Percentiles rank a stretch among this genome's conserved stretches.
Conservation (phyloP, 2,888 invertebrate genomes). For the Drosophila paramelanica region DNA sequence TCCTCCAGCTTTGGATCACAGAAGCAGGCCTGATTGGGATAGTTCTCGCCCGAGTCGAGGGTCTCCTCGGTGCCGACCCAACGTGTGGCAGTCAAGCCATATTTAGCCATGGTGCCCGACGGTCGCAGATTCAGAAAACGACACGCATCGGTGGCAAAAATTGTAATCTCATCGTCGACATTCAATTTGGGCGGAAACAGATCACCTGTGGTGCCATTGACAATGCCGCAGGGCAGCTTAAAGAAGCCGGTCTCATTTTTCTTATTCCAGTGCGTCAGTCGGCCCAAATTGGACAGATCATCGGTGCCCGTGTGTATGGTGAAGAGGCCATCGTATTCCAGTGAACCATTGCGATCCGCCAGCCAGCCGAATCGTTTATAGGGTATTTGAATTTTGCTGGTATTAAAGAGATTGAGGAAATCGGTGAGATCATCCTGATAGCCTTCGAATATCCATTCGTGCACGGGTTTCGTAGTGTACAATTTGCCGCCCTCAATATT, state of each 20-base stretch:
- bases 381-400: conserved; percentile 86
- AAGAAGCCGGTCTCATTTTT: conserved; percentile 87
- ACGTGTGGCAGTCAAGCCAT: conserved; percentile 77
- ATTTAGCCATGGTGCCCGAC: conserved; percentile 50
- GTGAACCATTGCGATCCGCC: conserved; percentile 90
- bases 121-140: conserved; percentile 87
- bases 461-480: conserved; percentile 88
- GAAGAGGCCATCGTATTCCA: conserved; percentile 91
- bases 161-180: conserved; percentile 86
- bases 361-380: conserved; percentile 95
- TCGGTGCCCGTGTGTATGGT: conserved; percentile 90
- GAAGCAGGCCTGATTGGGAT: conserved; percentile 89
- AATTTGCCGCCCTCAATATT: conserved; percentile 85
- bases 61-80: conserved; percentile 87
- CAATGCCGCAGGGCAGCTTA: conserved; percentile 87
- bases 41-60: conserved; percentile 90
- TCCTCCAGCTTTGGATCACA: conserved; percentile 86
- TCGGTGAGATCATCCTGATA: conserved; percentile 90
- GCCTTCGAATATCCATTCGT: conserved; percentile 92
- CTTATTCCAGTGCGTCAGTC: conserved; percentile 90
- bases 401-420: conserved; percentile 86
- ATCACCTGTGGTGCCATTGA: conserved; percentile 92
- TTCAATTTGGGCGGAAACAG: conserved; percentile 89
- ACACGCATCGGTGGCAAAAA: conserved; percentile 93
- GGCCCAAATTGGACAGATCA: conserved; percentile 89